phyloP scores from a whole-genome alignment of 2,113 vertebrate genomes.

The Ceyx margarethae region DNA sequence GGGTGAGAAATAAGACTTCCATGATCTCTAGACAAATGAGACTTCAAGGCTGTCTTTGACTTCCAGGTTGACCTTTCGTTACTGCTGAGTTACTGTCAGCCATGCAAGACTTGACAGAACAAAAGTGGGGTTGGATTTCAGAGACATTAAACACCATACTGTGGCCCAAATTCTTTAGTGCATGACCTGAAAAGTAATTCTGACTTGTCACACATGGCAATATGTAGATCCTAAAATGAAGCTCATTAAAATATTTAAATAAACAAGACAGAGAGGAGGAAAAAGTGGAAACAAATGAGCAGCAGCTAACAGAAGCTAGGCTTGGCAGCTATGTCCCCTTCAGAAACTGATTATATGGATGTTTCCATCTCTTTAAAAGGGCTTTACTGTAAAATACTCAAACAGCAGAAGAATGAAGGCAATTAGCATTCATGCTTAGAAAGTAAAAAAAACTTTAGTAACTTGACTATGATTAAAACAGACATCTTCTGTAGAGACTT shows the following conservation, averaged over 20 bases:
- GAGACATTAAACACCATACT: not conserved
- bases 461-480: not conserved
- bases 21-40: slow-evolving; percentile 3
- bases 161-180: not conserved
- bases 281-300: not conserved
- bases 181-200: slow-evolving; percentile 19
- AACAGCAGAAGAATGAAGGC: not conserved
- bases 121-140: slow-evolving; percentile 55
- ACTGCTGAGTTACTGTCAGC: slow-evolving; percentile 55
- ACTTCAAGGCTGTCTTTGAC: slow-evolving; percentile 32
- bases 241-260: slow-evolving; percentile 26
- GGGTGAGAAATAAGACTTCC: not conserved
- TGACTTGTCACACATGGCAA: not conserved
- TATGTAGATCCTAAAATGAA: slow-evolving; percentile 2
- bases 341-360: not conserved
- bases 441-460: not conserved
- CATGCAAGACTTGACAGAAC: slow-evolving; percentile 50
- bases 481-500: not conserved
- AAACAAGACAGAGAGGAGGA: not conserved
- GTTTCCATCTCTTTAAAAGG: not conserved
- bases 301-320: not conserved
- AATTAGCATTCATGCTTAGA: not conserved
- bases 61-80: slow-evolving; percentile 50
- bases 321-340: not conserved
- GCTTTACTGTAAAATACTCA: not conserved